A percentile compares a stretch with the other conserved stretches of the same genome.
Conservation (phyloP, 2,113 vertebrate genomes). For the Pteropus alecto region DNA sequence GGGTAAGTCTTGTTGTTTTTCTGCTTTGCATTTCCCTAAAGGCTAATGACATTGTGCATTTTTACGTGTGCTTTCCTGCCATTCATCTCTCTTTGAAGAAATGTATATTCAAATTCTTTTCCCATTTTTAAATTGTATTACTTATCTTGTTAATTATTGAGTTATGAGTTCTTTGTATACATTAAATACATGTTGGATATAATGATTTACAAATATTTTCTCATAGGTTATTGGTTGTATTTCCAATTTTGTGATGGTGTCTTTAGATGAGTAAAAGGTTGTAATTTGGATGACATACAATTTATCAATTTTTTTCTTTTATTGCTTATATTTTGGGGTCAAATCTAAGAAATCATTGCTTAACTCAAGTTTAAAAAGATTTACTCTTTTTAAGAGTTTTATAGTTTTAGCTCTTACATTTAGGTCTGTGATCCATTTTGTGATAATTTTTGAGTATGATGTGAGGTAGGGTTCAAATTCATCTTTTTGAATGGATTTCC, state of each 20-base stretch:
- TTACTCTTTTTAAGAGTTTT: neutral
- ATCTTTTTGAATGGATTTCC: neutral
- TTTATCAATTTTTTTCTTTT: neutral
- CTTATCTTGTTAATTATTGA: neutral
- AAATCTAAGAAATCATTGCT: neutral
- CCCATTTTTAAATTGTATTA: neutral
- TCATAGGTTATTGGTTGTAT: neutral
- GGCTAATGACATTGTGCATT: neutral
- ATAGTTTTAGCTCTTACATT: neutral
- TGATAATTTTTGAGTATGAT: neutral
- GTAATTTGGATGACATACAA: neutral
- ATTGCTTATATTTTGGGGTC: neutral
- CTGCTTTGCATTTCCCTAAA: neutral
- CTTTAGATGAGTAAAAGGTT: neutral
- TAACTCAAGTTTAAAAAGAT: neutral
- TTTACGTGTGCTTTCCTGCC: neutral
- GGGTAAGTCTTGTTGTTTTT: neutral
- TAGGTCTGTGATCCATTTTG: neutral
- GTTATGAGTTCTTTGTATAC: neutral
- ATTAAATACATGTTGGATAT: neutral
- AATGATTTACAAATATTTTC: neutral
- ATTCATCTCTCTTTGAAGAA: neutral
- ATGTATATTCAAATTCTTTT: neutral
- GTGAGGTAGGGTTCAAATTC: neutral
- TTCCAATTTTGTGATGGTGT: neutral